Conservation (phyloP, 2,113 vertebrate species). For the Xenotilapia flavipinnis region DNA sequence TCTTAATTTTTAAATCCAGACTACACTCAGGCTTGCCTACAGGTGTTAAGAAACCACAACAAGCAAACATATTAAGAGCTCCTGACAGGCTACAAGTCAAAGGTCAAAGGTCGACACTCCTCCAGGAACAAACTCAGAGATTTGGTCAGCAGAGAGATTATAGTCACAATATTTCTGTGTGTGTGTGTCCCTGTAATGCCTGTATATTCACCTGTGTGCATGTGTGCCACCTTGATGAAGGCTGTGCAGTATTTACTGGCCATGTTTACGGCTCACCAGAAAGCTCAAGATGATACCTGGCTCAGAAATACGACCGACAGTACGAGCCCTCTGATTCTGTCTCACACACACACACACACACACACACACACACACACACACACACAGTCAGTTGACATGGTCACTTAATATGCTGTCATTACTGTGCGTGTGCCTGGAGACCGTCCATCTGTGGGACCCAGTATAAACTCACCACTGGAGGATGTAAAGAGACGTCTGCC, state of each 20-base stretch:
- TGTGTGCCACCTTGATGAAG: neutral
- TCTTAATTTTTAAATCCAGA: neutral
- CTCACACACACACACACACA: neutral
- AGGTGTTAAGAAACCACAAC: neutral
- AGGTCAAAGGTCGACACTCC: neutral
- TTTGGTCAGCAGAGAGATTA: neutral
- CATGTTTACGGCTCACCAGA: neutral
- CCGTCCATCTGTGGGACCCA: neutral
- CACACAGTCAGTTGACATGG: neutral
- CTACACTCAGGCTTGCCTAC: neutral
- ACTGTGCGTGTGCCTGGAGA: neutral
- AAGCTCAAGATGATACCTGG: neutral
- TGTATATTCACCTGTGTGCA: neutral
- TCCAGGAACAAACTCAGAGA: neutral
- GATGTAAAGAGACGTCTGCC: neutral
- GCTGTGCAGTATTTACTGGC: slow-evolving; percentile 9
- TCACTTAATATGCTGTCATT: neutral
- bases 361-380: neutral
- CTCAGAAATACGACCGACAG: neutral
- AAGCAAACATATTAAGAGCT: neutral
- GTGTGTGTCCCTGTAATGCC: neutral
- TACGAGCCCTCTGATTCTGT: neutral
- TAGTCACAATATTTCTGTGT: neutral
- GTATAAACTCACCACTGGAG: neutral
- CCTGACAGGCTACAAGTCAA: neutral